Evolutionary conservation across 2,113 vertebrate genomes (phyloP), one percentile per base, ranked within the genome.

Genomic region (cattle (Bos taurus)): DNA sequence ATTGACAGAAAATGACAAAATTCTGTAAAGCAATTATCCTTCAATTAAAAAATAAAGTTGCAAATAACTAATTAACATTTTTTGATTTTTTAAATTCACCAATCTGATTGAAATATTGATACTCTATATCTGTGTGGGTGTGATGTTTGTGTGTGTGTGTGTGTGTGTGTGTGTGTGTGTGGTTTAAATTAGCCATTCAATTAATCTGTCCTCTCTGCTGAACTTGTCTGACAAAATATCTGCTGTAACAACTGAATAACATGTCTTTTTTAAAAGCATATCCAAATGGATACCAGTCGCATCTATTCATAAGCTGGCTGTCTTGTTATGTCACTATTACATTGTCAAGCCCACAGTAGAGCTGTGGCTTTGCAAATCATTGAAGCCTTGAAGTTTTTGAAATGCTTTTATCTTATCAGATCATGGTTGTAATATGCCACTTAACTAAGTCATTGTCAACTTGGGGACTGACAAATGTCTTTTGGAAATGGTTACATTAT

Each of bases 401-500:
- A 97, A 87, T 89, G 78, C 36, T 90, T 92, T 94, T 48, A 94
- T 98, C 86, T 98, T 97, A 97, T 96, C 98, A 97, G 71, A 97
- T 96, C 92, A 97, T 97, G 26, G 83, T 91, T 88, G 74, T 16
- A 7, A 96, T 92, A 85, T 95, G 80, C 96, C 96, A 98, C 84
- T 96, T 98, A 95, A 97, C 91, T 97, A 98, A 98, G 97, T 77
- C 91, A 97, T 96, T 99, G 96, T 97, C 98, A 98, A 95, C 64
- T 83, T 97, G 84, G 54, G 30, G 83, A 95, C 96, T 93, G 56
- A 0, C 0, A 97, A 94, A 23, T 43, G 96, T 97, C 97, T 97
- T 95, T 85, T 97, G 93, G 93, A 98, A 97, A 97, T 8, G 0
- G 36, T 83, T 97, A 19, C 67, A 12, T 33, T 19, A 97, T 98